phyloP scores from a whole-genome alignment of 2,888 invertebrate species.

The Aelia acuminata region DNA sequence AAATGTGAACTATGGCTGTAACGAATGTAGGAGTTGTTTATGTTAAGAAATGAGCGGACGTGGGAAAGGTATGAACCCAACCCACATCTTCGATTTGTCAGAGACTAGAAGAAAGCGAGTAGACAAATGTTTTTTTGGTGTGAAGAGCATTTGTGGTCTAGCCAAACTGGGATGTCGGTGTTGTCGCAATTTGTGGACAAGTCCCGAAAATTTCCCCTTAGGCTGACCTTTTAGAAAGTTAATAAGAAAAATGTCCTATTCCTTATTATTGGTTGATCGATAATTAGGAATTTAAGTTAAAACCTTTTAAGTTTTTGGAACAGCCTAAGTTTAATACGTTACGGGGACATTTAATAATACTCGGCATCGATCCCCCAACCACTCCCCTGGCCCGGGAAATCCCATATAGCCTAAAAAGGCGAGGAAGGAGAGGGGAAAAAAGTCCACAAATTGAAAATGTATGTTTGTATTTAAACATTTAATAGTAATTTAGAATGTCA shows the following conservation, averaged over 20 bases:
- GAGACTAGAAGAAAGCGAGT: neutral
- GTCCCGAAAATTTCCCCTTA: neutral
- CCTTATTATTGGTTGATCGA: no score
- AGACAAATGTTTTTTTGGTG: neutral
- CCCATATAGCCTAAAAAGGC: no score
- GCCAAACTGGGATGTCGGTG: neutral
- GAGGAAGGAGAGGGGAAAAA: no score
- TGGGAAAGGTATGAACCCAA: constrained; percentile 4
- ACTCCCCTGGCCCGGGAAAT: no score
- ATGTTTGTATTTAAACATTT: no score
- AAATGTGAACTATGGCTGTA: neutral
- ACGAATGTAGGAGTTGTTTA: neutral
- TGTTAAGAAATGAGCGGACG: neutral
- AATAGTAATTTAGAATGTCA: no score
- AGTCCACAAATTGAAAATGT: no score
- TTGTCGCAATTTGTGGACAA: neutral
- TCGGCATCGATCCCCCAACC: no score
- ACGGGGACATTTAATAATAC: no score
- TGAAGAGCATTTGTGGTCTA: neutral
- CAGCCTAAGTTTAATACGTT: no score
- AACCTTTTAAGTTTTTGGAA: no score
- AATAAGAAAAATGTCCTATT: neutral
- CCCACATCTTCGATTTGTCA: neutral
- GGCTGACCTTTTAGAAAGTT: neutral
- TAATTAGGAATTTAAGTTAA: no score